Evolutionary conservation across 2,113 vertebrate genomes (phyloP), one percentile per base, ranked within the genome.

Genomic region (Nerophis ophidion): DNA sequence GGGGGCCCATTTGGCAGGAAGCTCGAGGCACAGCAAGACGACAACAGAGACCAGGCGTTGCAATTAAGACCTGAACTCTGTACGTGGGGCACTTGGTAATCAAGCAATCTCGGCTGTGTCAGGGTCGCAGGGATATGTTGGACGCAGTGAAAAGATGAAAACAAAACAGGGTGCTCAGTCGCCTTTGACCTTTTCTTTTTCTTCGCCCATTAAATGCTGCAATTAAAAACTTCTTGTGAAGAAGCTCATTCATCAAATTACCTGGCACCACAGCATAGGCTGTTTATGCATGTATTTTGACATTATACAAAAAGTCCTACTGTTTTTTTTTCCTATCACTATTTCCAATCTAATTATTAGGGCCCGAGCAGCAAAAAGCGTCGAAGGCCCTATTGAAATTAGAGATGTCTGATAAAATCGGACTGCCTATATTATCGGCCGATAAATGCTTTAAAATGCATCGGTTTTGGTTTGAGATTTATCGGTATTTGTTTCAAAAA

Each of bases 161-260:
- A 68, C 10, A 12, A 5, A 12, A 11, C 10, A 44, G 1, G 10
- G 49, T 7, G 15, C 60, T 48, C 5, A 34, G 60, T 14, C 45
- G 16, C 53, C 51, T n/a, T 33, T 65, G n/a, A 63, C 63, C 66
- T 68, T 70, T 70, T 55, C 57, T 19, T 16, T 45, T 33, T 17
- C 16, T 53, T 17, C 53, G 17, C 16, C 48, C 61, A 68, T 70
- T 68, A 51, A 76, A 72, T 42, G 56, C 55, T 51, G 9, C 58
- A 75, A 68, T 71, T 76, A 66, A 14, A 14, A 61, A 34, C 17
- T 16, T 52, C 34, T 38, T 59, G 52, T 34, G 61, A 57, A 62
- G 53, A 76, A 77, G 59, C 55, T 66, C 5, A 65, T 71, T 80
- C 65, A 66, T 42, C 12, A 63, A 78, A 65, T 71, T 45, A 71